phyloP scores from a whole-genome alignment of 2,113 vertebrate species.

The Chelonoidis abingdonii region DNA sequence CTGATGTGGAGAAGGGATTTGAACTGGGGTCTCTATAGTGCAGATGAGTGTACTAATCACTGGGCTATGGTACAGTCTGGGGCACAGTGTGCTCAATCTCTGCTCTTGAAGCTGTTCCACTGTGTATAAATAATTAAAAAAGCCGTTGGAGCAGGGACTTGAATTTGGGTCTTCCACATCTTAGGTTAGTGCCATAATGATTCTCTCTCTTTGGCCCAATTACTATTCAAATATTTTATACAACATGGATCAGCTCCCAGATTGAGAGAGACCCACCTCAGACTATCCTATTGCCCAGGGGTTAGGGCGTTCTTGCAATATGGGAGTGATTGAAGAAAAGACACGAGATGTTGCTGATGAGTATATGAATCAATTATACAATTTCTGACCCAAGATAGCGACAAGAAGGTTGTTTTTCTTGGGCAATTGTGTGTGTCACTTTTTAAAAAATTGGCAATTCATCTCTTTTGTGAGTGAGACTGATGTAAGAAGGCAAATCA shows the following conservation, averaged over 20 bases:
- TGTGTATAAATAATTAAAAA: background rate
- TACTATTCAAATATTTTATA: background rate
- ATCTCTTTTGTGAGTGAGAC: background rate
- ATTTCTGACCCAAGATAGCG: conserved; percentile 11
- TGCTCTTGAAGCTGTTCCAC: background rate
- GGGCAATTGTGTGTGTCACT: background rate
- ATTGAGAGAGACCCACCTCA: background rate
- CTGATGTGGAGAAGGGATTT: background rate
- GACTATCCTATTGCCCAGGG: background rate
- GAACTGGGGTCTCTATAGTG: background rate
- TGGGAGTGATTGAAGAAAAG: background rate
- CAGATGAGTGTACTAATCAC: background rate
- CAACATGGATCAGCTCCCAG: background rate
- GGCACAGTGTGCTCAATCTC: background rate
- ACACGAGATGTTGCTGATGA: background rate
- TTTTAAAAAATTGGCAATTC: conserved; percentile 21
- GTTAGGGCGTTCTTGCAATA: background rate
- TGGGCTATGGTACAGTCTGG: background rate
- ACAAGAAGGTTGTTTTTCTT: background rate
- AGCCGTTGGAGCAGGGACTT: background rate
- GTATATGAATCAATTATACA: background rate
- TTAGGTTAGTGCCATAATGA: background rate
- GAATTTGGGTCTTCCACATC: background rate
- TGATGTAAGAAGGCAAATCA: conserved; percentile 47
- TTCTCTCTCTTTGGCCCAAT: background rate